Evolutionary conservation across 23 tunicate genomes (phyloP).

Genomic region (Styela clava): DNA sequence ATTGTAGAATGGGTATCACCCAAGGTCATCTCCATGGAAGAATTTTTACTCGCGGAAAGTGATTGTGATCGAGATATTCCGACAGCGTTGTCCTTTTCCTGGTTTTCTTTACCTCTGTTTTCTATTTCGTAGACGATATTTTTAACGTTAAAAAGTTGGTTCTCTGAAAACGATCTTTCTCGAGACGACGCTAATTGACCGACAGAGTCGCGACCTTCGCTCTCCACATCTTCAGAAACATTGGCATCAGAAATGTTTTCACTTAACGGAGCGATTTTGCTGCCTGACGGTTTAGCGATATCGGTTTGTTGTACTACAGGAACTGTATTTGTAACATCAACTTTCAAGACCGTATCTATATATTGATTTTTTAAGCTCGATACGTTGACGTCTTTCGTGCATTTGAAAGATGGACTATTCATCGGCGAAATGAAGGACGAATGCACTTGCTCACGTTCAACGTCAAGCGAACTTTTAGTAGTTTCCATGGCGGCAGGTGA

Average conservation of each 20-base stretch:
- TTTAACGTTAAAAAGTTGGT: not conserved
- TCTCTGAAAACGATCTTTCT: slow-evolving; percentile 9
- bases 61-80: slow-evolving; percentile 10
- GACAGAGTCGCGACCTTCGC: not conserved
- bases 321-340: not conserved
- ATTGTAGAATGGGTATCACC: not conserved
- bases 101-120: not conserved
- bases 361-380: not conserved
- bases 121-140: slow-evolving; percentile 1
- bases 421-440: slow-evolving; percentile 4
- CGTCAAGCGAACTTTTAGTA: not conserved
- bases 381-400: not conserved
- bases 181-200: not conserved
- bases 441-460: not conserved
- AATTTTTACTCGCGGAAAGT: not conserved
- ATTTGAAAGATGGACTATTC: slow-evolving; percentile 8
- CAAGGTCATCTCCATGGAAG: not conserved
- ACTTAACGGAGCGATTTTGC: not conserved
- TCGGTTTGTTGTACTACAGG: not conserved
- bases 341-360: not conserved
- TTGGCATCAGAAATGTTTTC: not conserved
- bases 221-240: not conserved
- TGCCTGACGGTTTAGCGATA: not conserved
- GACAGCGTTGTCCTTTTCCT: not conserved
- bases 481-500: not conserved